A percentile compares a stretch with the other conserved stretches of the same genome.
Evolutionary conservation across 1,140 invertebrate genomes (phyloP).

Genomic region (Gryon sp.): DNA sequence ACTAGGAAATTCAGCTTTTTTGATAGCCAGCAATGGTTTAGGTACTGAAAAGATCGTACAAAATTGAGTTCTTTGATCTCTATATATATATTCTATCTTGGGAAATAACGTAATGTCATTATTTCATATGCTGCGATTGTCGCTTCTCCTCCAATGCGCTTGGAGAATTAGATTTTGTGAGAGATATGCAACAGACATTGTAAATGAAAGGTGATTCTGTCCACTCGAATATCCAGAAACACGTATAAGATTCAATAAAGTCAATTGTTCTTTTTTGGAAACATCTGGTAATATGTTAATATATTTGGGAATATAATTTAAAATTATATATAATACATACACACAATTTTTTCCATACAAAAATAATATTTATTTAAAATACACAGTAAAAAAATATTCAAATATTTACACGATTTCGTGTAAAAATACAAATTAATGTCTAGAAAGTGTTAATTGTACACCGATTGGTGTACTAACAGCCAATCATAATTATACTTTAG

Average conservation of each 20-base stretch:
- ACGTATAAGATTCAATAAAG: slow-evolving; percentile 55
- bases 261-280: slow-evolving; percentile 52
- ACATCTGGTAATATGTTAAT: slow-evolving; percentile 3
- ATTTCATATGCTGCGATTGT: slow-evolving; percentile 65
- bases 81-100: slow-evolving; percentile 57
- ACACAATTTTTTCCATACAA: too few species aligned
- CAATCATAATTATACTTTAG: too few species aligned
- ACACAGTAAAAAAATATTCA: too few species aligned
- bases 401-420: too few species aligned
- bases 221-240: slow-evolving; percentile 26
- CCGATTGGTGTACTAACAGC: too few species aligned
- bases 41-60: slow-evolving; percentile 56
- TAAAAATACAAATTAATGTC: too few species aligned
- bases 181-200: slow-evolving; percentile 61
- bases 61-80: slow-evolving; percentile 65
- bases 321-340: too few species aligned
- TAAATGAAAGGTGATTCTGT: slow-evolving; percentile 58
- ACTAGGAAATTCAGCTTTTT: slow-evolving; percentile 56
- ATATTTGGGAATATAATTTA: too few species aligned
- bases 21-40: slow-evolving; percentile 45
- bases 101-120: slow-evolving; percentile 64
- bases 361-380: too few species aligned
- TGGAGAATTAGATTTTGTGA: slow-evolving; percentile 61
- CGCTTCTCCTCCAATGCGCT: slow-evolving; percentile 51
- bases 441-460: too few species aligned